Percentiles rank a stretch among this genome's conserved stretches.
Conservation (phyloP, 2,113 vertebrate genomes). For the Clarias magur region DNA sequence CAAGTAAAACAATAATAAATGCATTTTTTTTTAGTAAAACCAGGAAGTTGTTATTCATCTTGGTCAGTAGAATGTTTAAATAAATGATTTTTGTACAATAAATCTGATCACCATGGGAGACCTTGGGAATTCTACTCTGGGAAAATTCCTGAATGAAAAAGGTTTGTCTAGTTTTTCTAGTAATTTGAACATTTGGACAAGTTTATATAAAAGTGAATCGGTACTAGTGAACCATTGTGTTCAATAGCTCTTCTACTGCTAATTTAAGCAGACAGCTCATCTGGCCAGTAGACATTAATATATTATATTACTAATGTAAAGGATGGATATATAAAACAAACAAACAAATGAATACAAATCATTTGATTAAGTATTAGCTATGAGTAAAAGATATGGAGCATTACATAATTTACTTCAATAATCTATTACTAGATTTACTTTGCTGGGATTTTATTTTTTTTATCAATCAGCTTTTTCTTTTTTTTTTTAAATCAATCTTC, state of each 20-base stretch:
- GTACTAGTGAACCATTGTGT: background rate
- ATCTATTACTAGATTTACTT: background rate
- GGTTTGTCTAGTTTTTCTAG: no score
- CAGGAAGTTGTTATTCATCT: background rate
- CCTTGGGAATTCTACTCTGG: background rate
- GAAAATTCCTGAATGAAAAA: background rate
- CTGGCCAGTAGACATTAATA: no score
- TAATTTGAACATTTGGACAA: no score
- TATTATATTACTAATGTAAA: no score
- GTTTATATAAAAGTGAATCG: background rate
- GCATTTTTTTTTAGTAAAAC: background rate
- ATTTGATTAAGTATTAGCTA: no score
- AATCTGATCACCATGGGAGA: background rate
- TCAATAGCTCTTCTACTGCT: background rate
- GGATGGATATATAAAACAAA: no score
- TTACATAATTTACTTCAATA: no score
- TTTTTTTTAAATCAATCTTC: no score
- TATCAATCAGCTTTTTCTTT: no score
- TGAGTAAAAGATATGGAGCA: no score
- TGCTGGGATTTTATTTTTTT: background rate
- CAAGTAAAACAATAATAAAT: background rate
- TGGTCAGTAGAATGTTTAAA: background rate
- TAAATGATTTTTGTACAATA: background rate
- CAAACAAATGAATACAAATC: no score
- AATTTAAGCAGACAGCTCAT: background rate